Base-by-base conservation (phyloP, 2,113 vertebrate species). In the Eulemur rufifrons region DNA sequence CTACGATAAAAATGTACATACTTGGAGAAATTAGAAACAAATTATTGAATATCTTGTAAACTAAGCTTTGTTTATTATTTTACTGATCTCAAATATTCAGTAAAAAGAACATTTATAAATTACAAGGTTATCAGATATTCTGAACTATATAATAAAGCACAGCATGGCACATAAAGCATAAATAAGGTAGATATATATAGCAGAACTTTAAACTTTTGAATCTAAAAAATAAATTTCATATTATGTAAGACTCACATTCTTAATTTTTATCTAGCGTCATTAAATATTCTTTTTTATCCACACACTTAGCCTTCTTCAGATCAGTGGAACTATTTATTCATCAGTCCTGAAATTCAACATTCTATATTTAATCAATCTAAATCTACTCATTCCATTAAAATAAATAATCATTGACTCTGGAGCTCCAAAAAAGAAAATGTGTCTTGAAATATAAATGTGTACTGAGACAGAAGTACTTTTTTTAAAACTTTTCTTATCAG, bases 311-410 rank as follows among this genome's bases (percentile, higher is more conserved):
- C 13, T 59, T 64, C 23, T 63, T 81, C 9, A 8, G 21, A 86
- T 91, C 88, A 93, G 17, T 83, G 13, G 13, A 4, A 84, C 74
- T 89, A 68, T 37, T 95, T 86, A 68, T 37, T 94, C 61, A 86
- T 91, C 39, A 23, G 18, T 78, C 45, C 5, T 86, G 66, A 95
- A 94, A 91, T 93, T 82, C 50, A 91, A 73, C 25, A 61, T 50
- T 88, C 13, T 81, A 23, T 93, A 71, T 76, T 86, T 93, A 94
- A 83, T 82, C 52, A 89, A 42, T 56, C 84, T 97, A 96, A 86
- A 86, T 93, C n/a, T 91, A 64, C 29, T 71, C 17, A 69, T 82
- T 93, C 18, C 80, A 80, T 87, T 87, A 95, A 89, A 97, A 89
- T 85, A 89, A 94, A 81, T 94, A 84, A 77, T 77, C 81, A 90